phyloP scores from a whole-genome alignment of 2,888 invertebrate genomes.

The Chydorus sphaericus region DNA sequence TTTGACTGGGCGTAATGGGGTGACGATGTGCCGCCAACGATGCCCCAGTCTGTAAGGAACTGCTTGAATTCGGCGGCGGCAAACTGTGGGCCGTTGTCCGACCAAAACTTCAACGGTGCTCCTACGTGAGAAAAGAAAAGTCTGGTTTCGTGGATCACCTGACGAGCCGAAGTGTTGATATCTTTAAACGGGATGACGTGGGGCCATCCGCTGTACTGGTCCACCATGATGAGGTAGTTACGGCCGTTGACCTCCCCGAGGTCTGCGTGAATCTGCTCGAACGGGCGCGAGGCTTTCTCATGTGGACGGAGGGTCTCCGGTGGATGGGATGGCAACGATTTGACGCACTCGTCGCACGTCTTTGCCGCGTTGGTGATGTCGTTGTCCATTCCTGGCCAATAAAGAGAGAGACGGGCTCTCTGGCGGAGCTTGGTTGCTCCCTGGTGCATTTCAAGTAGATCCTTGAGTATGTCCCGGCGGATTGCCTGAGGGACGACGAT shows the following conservation, averaged over 20 bases:
- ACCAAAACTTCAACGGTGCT: background rate
- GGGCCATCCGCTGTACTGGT: background rate
- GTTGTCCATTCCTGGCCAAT: background rate
- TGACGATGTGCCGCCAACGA: background rate
- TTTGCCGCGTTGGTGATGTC: background rate
- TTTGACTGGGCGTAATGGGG: conserved; percentile 5
- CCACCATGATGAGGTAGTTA: background rate
- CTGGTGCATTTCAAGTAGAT: background rate
- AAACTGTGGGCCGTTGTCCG: conserved; percentile 10
- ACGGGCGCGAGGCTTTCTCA: background rate
- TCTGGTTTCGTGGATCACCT: background rate
- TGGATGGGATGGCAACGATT: background rate
- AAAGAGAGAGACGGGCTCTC: background rate
- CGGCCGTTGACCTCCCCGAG: background rate
- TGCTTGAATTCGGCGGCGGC: background rate
- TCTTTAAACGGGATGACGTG: background rate
- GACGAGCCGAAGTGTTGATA: background rate
- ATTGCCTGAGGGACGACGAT: background rate
- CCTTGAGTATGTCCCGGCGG: background rate
- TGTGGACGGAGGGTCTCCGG: background rate
- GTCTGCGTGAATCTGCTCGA: background rate
- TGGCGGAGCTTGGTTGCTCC: background rate
- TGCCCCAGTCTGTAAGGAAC: conserved; percentile 4
- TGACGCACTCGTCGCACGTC: background rate
- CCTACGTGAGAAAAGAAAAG: background rate